Base-by-base conservation (phyloP, 2,113 vertebrate species). In the Ameiurus melas region DNA sequence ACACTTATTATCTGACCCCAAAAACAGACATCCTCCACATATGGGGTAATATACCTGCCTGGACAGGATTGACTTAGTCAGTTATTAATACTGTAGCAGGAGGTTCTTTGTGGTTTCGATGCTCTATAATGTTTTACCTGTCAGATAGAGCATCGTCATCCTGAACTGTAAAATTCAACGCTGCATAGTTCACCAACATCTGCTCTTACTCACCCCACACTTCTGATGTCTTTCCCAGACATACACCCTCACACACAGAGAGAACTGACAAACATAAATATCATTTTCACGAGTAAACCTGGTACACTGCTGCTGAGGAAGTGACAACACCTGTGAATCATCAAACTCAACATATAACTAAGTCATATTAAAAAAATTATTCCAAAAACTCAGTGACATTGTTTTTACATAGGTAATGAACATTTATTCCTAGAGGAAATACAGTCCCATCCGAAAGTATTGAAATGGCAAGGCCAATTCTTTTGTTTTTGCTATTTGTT, bases 171-270 rank as follows among this genome's bases (percentile, higher is more conserved):
- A 78, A 58, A 70, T 79, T 80, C n/a, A 62, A 78, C 70, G 78
- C 87, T 55, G 47, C 77, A 33, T 25, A 79, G 77, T 55, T 33
- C 66, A 62, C 77, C 64, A 51, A 71, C 77, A 86, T 83, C 84
- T 89, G 85, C 68, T 86, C 66, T 58, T 19, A 75, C 84, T 86
- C 77, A 75, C 62, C 33, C 43, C 64, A 75, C 22, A 85, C 70
- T 53, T 82, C 47, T 83, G 80, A 90, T 89, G 83, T 85, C 64
- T 87, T 89, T 90, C 75, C 87, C 89, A 89, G 87, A 90, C 19
- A 19, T 22, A 70, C 51, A 70, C 80, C 73, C 77, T 58, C 86
- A 73, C 36, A 81, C 36, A 70, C 62, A 75, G 5, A 73, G 5
- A 62, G 62, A 58, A 60, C 79, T 47, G 58, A 47, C 68, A 55